Conservation (phyloP, 2,797 vertebrate species). For the Myripristis murdjan region DNA sequence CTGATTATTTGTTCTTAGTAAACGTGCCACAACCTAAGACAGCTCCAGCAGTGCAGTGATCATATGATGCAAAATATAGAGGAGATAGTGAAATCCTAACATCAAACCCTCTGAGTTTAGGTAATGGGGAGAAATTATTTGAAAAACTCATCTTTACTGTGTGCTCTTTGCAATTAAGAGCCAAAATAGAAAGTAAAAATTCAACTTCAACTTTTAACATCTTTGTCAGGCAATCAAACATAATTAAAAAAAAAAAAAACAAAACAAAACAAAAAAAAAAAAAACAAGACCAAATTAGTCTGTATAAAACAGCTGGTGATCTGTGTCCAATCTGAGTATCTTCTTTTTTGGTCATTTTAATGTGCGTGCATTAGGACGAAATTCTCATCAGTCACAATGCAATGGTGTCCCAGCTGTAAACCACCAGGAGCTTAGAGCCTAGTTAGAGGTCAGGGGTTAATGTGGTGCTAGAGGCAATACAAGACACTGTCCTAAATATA, state of each 20-base stretch:
- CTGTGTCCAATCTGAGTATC: neutral
- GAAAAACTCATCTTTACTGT: neutral
- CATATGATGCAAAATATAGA: neutral
- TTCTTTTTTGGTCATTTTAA: neutral
- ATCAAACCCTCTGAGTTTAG: constrained; percentile 8
- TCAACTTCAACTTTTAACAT: neutral
- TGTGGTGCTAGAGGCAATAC: constrained; percentile 75
- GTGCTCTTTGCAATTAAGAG: neutral
- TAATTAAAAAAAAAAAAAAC: neutral
- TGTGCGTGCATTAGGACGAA: constrained; percentile 4
- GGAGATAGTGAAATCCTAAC: constrained; percentile 2
- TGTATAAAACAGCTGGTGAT: neutral
- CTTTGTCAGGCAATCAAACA: neutral
- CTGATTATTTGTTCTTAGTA: constrained; percentile 64
- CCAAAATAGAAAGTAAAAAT: neutral
- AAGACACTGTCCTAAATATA: constrained; percentile 77
- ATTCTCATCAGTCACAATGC: constrained; percentile 17
- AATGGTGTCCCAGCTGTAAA: constrained; percentile 71
- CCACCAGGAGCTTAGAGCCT: constrained; percentile 67
- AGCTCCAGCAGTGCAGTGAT: neutral
- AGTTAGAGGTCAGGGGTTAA: constrained; percentile 78
- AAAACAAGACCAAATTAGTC: neutral
- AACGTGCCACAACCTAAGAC: constrained; percentile 23
- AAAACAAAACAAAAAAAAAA: neutral
- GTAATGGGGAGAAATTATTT: neutral